phyloP scores from a whole-genome alignment of 2,888 invertebrate genomes.

The Drosophila imparisetae region DNA sequence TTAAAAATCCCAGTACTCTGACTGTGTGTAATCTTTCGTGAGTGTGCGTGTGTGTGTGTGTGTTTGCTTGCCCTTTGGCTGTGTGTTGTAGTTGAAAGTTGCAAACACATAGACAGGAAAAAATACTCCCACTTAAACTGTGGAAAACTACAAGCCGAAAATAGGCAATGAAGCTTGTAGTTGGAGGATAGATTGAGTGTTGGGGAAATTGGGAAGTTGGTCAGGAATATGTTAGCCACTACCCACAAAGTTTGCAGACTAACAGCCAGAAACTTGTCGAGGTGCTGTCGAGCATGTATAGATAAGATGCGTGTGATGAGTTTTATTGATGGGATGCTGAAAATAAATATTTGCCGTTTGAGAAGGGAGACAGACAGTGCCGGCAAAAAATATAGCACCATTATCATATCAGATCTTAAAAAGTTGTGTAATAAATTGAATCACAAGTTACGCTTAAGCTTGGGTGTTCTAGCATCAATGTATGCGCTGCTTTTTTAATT shows the following conservation, averaged over 20 bases:
- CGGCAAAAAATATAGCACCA: conserved; percentile 2
- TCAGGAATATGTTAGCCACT: conserved; percentile 5
- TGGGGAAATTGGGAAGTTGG: neutral
- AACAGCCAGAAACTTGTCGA: conserved; percentile 39
- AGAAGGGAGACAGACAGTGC: neutral
- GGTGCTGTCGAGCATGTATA: conserved; percentile 31
- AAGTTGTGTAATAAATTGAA: neutral
- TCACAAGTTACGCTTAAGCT: neutral
- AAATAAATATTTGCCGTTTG: neutral
- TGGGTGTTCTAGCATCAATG: neutral
- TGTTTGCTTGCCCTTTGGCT: neutral
- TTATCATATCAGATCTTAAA: neutral
- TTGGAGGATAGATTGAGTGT: neutral
- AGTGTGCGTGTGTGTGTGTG: conserved; percentile 1
- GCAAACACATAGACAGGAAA: conserved; percentile 53
- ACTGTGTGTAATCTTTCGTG: neutral
- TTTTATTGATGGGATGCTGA: conserved; percentile 68
- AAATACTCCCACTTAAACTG: conserved; percentile 38
- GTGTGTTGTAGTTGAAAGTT: conserved; percentile 17
- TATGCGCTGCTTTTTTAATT: neutral
- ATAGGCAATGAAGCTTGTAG: conserved; percentile 3
- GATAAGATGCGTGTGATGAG: conserved; percentile 51
- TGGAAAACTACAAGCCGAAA: conserved; percentile 34
- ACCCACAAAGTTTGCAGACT: conserved; percentile 46
- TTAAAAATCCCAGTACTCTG: neutral